Conservation (phyloP, 2,797 vertebrate genomes). For the Labeo calbasu region DNA sequence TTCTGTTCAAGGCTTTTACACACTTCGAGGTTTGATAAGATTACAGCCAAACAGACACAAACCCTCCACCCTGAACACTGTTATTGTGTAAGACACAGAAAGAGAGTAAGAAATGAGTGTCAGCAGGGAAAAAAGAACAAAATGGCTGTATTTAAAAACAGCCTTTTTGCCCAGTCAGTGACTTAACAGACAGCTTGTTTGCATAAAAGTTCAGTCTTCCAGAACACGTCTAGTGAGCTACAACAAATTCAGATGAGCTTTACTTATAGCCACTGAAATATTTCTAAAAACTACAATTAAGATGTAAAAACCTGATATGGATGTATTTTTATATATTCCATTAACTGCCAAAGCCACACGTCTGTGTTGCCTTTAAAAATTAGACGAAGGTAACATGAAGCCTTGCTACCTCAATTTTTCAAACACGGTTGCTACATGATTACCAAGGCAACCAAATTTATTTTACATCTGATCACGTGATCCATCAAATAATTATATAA, state of each 20-base stretch:
- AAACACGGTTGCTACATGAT: not conserved
- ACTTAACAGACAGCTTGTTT: not conserved
- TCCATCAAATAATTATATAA: conserved; percentile 22
- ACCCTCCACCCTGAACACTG: conserved; percentile 27
- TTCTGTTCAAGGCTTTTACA: conserved; percentile 21
- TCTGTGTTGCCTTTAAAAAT: not conserved
- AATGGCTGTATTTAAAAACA: not conserved
- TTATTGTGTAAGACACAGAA: conserved; percentile 7
- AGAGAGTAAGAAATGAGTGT: conserved; percentile 13
- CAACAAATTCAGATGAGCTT: not conserved
- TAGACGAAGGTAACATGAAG: not conserved
- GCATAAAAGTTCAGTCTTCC: not conserved
- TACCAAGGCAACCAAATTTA: conserved; percentile 1
- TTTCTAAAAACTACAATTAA: not conserved
- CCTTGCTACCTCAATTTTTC: not conserved
- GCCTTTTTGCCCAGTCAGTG: not conserved
- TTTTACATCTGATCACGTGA: conserved; percentile 1
- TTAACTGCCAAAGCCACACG: not conserved
- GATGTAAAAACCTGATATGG: not conserved
- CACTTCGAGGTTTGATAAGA: conserved; percentile 45
- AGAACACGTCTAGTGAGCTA: not conserved
- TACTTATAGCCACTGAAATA: not conserved
- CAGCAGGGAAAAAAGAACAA: not conserved
- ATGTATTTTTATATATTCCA: not conserved
- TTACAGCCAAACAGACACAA: conserved; percentile 35